Evolutionary conservation across 1,140 invertebrate genomes (phyloP).

Genomic region (Halesus radiatus): DNA sequence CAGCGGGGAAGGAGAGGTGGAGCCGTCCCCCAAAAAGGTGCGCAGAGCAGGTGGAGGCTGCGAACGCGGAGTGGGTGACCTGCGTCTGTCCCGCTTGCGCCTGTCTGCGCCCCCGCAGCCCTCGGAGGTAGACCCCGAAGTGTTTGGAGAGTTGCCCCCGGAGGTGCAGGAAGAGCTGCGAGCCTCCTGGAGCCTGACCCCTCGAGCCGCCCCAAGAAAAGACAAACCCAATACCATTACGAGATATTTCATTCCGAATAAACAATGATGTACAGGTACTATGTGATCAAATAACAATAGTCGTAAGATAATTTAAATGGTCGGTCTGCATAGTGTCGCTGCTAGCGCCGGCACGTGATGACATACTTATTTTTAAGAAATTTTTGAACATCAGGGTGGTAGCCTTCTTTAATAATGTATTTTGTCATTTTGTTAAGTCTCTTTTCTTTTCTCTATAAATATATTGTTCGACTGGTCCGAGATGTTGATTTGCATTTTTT

Average conservation of each 20-base stretch:
- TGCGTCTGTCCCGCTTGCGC: conserved; percentile 64
- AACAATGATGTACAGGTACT: conserved; percentile 66
- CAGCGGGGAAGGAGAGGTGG: conserved; percentile 73
- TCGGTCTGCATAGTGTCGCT: not conserved
- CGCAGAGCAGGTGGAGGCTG: conserved; percentile 67
- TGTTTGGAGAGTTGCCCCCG: conserved; percentile 73
- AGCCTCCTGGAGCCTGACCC: conserved; percentile 73
- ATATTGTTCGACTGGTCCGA: no score
- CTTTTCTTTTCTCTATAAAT: conserved; percentile 17
- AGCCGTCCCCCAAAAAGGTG: conserved; percentile 80
- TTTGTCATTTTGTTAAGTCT: conserved; percentile 36
- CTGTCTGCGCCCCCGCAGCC: not conserved
- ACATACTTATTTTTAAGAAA: conserved; percentile 37
- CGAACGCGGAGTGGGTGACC: conserved; percentile 70
- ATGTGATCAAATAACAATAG: conserved; percentile 31
- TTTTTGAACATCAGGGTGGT: conserved; percentile 19
- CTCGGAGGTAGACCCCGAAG: conserved; percentile 73
- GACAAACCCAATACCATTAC: conserved; percentile 70
- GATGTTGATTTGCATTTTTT: no score
- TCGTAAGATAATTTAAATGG: conserved; percentile 23
- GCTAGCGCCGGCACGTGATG: conserved; percentile 4
- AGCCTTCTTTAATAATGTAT: conserved; percentile 43
- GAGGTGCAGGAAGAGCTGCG: conserved; percentile 76
- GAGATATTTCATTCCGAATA: conserved; percentile 77
- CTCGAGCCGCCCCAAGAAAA: conserved; percentile 63